Conservation (phyloP, 2,888 invertebrate species). For the Cremastobaeus sp. region DNA sequence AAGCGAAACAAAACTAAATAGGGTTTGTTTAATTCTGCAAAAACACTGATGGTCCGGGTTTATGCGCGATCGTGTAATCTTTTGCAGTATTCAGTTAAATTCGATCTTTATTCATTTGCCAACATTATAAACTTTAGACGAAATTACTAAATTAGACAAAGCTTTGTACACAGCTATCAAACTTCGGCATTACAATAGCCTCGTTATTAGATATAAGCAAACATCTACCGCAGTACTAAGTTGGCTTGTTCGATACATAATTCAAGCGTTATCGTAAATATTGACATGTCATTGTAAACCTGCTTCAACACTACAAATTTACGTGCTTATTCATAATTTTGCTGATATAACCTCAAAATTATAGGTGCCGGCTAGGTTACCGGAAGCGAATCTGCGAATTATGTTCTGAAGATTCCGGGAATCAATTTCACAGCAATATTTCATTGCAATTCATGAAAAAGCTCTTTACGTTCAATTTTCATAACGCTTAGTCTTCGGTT, state of each 20-base stretch:
- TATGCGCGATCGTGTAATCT: neutral
- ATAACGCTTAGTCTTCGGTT: no score
- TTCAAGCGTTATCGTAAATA: slow-evolving; percentile 42
- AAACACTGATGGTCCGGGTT: no score
- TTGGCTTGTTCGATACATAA: slow-evolving; percentile 43
- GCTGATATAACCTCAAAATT: no score
- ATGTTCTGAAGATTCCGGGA: no score
- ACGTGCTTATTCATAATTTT: no score
- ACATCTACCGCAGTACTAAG: slow-evolving; percentile 32
- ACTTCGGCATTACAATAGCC: slow-evolving; percentile 28
- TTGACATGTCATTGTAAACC: slow-evolving; percentile 30
- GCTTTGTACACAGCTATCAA: slow-evolving; percentile 49
- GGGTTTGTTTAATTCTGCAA: slow-evolving; percentile 1
- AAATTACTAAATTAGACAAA: slow-evolving; percentile 48
- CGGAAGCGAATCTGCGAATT: no score
- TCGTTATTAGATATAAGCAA: slow-evolving; percentile 49
- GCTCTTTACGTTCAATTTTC: no score
- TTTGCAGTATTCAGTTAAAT: neutral
- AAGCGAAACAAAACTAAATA: slow-evolving; percentile 4
- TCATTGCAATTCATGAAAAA: no score
- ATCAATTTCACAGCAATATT: no score
- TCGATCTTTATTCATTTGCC: slow-evolving; percentile 14
- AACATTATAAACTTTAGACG: slow-evolving; percentile 32
- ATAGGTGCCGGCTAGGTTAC: no score
- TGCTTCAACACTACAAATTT: slow-evolving; percentile 24